phyloP scores from a whole-genome alignment of 2,113 vertebrate species.

The Oncorhynchus mykiss region DNA sequence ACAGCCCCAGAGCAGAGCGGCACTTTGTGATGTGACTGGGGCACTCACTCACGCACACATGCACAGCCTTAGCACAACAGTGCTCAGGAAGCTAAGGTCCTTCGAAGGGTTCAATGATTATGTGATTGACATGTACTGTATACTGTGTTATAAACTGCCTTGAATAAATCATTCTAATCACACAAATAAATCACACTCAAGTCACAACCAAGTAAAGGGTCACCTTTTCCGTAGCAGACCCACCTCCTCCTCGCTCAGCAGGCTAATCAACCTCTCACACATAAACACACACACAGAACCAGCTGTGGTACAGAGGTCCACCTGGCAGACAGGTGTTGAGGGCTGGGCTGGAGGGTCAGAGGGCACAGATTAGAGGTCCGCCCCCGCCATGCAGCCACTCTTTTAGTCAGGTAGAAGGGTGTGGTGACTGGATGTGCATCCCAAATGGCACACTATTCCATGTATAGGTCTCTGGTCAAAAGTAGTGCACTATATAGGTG shows the following conservation, averaged over 20 bases:
- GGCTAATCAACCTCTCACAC: neutral
- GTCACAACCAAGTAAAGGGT: neutral
- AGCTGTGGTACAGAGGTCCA: neutral
- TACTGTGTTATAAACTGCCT: too few species aligned
- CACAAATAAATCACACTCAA: neutral
- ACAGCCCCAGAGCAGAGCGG: neutral
- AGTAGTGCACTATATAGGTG: too few species aligned
- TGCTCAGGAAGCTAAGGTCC: neutral
- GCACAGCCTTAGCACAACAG: too few species aligned
- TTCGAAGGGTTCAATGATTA: too few species aligned
- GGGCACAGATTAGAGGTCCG: too few species aligned
- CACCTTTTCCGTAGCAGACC: neutral
- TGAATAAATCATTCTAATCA: too few species aligned
- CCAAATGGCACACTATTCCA: too few species aligned
- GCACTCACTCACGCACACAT: neutral
- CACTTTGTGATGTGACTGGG: conserved; percentile 29
- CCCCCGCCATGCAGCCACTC: neutral
- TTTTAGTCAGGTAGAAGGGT: neutral
- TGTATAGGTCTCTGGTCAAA: too few species aligned
- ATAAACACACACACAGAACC: too few species aligned
- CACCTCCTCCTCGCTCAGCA: neutral
- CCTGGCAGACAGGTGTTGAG: conserved; percentile 1
- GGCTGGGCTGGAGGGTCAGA: neutral
- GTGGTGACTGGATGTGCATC: neutral
- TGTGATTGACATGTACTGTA: too few species aligned